phyloP scores from a whole-genome alignment of 2,888 invertebrate species.

The Drosophila mercatorum region DNA sequence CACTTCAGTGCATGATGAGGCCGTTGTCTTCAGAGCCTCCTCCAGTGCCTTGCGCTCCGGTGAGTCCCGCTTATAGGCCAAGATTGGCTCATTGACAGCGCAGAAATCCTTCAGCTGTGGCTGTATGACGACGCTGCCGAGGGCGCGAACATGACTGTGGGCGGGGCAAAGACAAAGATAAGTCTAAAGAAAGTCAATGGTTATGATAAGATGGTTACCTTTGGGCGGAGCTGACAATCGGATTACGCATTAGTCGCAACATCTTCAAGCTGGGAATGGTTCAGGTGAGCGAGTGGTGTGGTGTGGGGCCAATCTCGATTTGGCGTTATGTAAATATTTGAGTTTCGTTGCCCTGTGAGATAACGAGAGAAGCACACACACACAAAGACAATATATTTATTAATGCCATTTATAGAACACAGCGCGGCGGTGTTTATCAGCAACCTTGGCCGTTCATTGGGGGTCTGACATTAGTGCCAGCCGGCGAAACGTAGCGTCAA shows the following conservation, averaged over 20 bases:
- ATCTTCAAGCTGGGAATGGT: constrained; percentile 45
- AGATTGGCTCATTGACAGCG: constrained; percentile 91
- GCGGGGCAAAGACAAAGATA: too few relatives aligned
- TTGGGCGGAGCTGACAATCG: constrained; percentile 20
- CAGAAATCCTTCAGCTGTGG: constrained; percentile 88
- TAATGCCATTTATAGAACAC: constrained; percentile 48
- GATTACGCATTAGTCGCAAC: constrained; percentile 59
- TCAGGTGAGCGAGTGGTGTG: constrained; percentile 10
- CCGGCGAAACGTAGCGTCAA: constrained; percentile 51
- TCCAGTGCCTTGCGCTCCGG: constrained; percentile 91
- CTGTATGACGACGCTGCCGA: constrained; percentile 88
- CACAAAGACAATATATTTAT: constrained; percentile 37
- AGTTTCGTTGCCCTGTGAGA: constrained; percentile 35
- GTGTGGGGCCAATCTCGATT: constrained; percentile 23
- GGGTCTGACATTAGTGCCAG: constrained; percentile 38
- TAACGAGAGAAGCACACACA: constrained; percentile 15
- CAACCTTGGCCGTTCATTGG: constrained; percentile 67
- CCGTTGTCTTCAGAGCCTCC: constrained; percentile 88
- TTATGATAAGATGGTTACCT: constrained; percentile 29
- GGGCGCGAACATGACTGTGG: constrained; percentile 83
- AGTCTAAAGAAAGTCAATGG: background rate
- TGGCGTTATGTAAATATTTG: constrained; percentile 49
- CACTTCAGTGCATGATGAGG: constrained; percentile 90
- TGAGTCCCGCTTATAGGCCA: constrained; percentile 93
- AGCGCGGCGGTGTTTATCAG: constrained; percentile 53